Percentiles rank a stretch among this genome's conserved stretches.
These are phyloP conservation scores for Penaeus monodon DNA, from an alignment of 2,888 invertebrate genomes.

Conservation along the genomic window DNA sequence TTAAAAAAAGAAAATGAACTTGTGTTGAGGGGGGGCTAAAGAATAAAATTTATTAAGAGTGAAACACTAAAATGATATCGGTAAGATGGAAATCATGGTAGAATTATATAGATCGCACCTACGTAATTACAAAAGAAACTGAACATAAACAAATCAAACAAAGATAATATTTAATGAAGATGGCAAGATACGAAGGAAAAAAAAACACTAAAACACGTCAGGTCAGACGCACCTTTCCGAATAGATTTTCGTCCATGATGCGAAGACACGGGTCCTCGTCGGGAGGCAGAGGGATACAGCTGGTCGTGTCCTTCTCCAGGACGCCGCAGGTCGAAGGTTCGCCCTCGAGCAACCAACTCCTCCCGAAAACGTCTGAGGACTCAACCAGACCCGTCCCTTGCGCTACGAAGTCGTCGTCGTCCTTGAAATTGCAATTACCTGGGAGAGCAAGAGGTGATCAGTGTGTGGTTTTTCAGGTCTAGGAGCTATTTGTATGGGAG, in stretches of 20 bases:
- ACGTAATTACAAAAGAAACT: background rate
- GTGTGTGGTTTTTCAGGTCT: background rate
- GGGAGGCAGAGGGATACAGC: constrained; percentile 73
- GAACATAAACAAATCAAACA: background rate
- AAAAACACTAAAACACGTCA: background rate
- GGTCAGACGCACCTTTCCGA: constrained; percentile 72
- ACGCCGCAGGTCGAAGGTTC: constrained; percentile 51
- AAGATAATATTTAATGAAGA: background rate
- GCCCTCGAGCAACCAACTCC: constrained; percentile 77
- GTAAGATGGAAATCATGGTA: background rate
- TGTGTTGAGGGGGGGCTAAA: too few relatives aligned
- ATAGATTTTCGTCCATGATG: constrained; percentile 74
- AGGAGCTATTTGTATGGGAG: too few relatives aligned
- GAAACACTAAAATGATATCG: too few relatives aligned
- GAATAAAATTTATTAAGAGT: too few relatives aligned
- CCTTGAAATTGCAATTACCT: constrained; percentile 70
- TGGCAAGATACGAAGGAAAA: background rate
- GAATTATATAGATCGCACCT: background rate
- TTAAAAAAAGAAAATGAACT: background rate
- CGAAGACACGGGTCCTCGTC: constrained; percentile 79
- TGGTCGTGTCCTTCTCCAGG: constrained; percentile 66
- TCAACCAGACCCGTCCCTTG: constrained; percentile 75
- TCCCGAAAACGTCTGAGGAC: constrained; percentile 80
- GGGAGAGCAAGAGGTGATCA: constrained; percentile 23
- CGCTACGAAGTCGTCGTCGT: constrained; percentile 69